Conservation (phyloP, 2,888 invertebrate species). For the Dolomedes plantarius region DNA sequence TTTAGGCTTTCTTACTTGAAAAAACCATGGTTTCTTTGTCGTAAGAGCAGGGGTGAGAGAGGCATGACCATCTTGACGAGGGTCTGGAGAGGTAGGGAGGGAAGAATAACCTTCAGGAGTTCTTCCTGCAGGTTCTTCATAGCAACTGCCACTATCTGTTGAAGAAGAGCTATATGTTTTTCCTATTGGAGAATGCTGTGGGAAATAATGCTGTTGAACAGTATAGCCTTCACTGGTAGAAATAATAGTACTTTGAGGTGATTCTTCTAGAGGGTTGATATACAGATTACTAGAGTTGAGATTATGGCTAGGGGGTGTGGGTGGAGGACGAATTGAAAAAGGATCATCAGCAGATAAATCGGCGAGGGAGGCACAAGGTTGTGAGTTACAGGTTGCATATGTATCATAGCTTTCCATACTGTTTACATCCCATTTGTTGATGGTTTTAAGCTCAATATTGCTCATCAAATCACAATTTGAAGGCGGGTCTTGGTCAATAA, state of each 20-base stretch:
- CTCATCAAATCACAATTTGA: constrained; percentile 61
- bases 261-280: constrained; percentile 72
- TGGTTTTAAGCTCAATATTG: constrained; percentile 72
- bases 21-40: constrained; percentile 70
- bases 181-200: constrained; percentile 54
- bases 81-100: constrained; percentile 65
- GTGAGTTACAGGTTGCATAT: constrained; percentile 96
- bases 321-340: constrained; percentile 16
- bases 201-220: constrained; percentile 53
- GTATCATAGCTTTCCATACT: constrained; percentile 89
- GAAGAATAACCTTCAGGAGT: constrained; percentile 59
- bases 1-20: constrained; percentile 73
- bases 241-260: constrained; percentile 30
- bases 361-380: constrained; percentile 87
- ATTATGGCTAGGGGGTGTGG: constrained; percentile 22
- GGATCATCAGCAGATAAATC: constrained; percentile 67
- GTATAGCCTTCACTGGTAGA: constrained; percentile 45
- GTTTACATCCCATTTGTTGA: constrained; percentile 71
- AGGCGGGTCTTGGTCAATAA: constrained; percentile 70
- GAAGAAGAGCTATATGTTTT: constrained; percentile 57
- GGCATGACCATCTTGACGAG: constrained; percentile 44
- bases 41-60: constrained; percentile 54
- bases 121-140: constrained; percentile 63
- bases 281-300: constrained; percentile 67
- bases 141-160: constrained; percentile 62